phyloP scores from a whole-genome alignment of 2,113 vertebrate species.

The Deroptyus accipitrinus region DNA sequence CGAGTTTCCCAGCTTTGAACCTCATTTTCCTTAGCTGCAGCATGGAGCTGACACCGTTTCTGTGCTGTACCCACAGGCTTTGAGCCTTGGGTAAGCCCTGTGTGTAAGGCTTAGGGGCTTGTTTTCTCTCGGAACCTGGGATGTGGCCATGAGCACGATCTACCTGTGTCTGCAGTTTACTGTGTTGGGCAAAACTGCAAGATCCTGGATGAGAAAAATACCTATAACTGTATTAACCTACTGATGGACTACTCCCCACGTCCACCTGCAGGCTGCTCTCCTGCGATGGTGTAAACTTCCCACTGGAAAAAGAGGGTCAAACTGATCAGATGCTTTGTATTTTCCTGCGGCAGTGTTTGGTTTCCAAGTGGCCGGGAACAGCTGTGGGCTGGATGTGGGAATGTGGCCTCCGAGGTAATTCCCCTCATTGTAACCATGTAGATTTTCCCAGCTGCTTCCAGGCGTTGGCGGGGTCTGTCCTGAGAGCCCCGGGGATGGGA shows the following conservation, averaged over 20 bases:
- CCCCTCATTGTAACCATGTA: not conserved
- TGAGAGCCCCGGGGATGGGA: not conserved
- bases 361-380: constrained; percentile 45
- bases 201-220: not conserved
- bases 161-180: not conserved
- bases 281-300: not conserved
- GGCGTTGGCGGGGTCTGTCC: not conserved
- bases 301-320: constrained; percentile 32
- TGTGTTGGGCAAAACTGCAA: not conserved
- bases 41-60: rapidly evolving
- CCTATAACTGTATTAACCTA: not conserved
- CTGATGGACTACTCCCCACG: not conserved
- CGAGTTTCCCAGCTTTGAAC: rapidly evolving
- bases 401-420: constrained; percentile 4
- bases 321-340: constrained; percentile 12
- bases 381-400: constrained; percentile 57
- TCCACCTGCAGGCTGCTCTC: constrained; percentile 26
- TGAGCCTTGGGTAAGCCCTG: not conserved
- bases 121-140: not conserved
- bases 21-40: not conserved
- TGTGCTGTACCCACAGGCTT: not conserved
- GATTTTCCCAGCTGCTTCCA: constrained; percentile 42
- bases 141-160: not conserved
- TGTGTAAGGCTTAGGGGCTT: not conserved
- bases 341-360: constrained; percentile 30